phyloP scores from a whole-genome alignment of 2,113 vertebrate species.

The Prinia subflava region DNA sequence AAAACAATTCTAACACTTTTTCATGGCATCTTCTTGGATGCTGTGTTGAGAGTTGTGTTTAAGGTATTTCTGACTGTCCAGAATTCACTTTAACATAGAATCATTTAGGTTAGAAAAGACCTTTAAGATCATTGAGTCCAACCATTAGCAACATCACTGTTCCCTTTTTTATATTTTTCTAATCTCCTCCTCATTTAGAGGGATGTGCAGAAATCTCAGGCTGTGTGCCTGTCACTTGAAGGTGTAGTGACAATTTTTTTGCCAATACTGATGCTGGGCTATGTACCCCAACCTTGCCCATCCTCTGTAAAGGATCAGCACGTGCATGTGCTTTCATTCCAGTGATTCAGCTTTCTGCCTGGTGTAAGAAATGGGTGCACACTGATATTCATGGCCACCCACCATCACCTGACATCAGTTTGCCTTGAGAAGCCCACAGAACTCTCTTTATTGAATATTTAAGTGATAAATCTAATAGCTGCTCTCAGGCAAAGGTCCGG shows the following conservation, averaged over 20 bases:
- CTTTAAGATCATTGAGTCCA: not conserved
- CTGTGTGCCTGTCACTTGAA: not conserved
- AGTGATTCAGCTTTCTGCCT: not conserved
- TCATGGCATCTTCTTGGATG: not conserved
- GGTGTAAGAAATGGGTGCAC: not conserved
- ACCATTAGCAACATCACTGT: not conserved
- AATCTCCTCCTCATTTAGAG: not conserved
- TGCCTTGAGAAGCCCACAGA: not conserved
- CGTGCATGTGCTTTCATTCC: not conserved
- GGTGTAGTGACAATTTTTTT: not conserved
- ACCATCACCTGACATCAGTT: not conserved
- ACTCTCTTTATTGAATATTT: not conserved
- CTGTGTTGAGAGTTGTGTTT: not conserved
- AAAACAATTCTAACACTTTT: not conserved
- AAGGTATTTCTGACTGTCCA: slow-evolving; percentile 24
- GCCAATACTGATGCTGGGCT: not conserved
- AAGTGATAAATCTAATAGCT: not conserved
- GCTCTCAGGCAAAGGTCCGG: not conserved
- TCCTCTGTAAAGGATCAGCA: not conserved
- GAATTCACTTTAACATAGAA: not conserved
- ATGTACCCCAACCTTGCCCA: not conserved
- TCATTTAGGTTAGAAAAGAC: not conserved
- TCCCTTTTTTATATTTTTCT: not conserved
- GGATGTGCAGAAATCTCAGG: not conserved
- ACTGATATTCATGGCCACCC: not conserved